These are phyloP conservation scores for Drosophila prolongata DNA, from an alignment of 2,888 invertebrate species.

Conservation along the genomic window DNA sequence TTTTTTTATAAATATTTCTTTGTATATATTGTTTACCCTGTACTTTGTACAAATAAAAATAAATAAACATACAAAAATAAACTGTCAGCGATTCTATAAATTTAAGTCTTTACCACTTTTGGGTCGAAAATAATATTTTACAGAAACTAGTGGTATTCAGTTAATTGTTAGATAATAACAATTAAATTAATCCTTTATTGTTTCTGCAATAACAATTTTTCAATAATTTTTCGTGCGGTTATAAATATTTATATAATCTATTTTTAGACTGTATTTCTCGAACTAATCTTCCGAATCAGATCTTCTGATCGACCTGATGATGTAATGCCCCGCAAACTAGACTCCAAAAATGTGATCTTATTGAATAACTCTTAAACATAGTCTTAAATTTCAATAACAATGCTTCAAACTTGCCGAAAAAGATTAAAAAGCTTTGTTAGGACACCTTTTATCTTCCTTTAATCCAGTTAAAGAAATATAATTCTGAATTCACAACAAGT, in stretches of 20 bases:
- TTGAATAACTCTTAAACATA: not conserved
- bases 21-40: no score
- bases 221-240: no score
- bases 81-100: no score
- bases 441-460: conserved; percentile 11
- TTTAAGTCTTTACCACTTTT: not conserved
- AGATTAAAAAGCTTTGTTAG: conserved; percentile 15
- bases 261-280: no score
- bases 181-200: not conserved
- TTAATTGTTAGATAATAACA: no score
- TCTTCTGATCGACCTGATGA: not conserved
- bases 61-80: not conserved
- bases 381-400: conserved; percentile 1
- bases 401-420: not conserved
- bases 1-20: no score
- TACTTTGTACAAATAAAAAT: not conserved
- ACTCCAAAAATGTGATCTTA: conserved; percentile 19
- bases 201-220: not conserved
- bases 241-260: no score
- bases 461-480: conserved; percentile 26
- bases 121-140: not conserved
- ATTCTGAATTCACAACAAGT: conserved; percentile 53
- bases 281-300: no score
- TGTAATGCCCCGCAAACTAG: conserved; percentile 34
- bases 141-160: no score